phyloP scores from a whole-genome alignment of 2,113 vertebrate genomes.

The Pantherophis guttatus region DNA sequence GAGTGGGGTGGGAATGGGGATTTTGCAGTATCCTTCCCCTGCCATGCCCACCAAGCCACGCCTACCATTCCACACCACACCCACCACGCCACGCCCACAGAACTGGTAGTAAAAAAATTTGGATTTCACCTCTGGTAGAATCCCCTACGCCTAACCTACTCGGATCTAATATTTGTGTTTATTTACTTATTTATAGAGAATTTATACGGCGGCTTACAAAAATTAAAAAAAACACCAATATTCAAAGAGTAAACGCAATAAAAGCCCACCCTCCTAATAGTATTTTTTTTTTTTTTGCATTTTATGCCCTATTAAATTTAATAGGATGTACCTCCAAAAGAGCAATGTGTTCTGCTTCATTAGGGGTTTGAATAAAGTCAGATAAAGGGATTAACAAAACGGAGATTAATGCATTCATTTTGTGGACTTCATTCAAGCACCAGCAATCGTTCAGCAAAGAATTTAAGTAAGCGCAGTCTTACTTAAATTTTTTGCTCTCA shows the following conservation, averaged over 20 bases:
- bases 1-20: too few relatives aligned
- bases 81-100: too few relatives aligned
- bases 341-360: neutral
- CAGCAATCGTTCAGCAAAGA: neutral
- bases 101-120: too few relatives aligned
- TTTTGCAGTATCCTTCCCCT: too few relatives aligned
- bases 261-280: neutral
- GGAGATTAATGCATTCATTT: neutral
- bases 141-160: neutral
- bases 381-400: neutral
- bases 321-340: neutral
- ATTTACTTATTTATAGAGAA: neutral
- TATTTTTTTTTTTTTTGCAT: neutral
- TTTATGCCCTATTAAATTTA: neutral
- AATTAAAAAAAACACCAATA: neutral
- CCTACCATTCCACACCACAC: too few relatives aligned
- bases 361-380: neutral
- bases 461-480: neutral
- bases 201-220: neutral
- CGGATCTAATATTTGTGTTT: neutral
- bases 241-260: neutral
- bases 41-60: too few relatives aligned
- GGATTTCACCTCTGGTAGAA: too few relatives aligned
- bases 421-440: neutral
- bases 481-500: neutral